Conservation (phyloP, 2,797 vertebrate genomes). For the Anguilla obscura region DNA sequence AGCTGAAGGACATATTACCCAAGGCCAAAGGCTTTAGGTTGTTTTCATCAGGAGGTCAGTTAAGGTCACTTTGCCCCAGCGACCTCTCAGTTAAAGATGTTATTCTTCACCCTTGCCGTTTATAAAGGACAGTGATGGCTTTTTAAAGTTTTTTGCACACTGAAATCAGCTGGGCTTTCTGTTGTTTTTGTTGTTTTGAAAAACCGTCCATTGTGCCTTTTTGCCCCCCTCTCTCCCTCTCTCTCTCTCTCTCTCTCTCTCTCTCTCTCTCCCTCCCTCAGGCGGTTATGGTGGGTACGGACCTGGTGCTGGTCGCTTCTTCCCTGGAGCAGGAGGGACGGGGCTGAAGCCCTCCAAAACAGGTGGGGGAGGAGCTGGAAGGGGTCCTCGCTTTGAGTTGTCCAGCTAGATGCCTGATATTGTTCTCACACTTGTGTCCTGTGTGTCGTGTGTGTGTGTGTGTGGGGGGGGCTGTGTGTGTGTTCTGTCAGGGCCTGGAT, state of each 20-base stretch:
- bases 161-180: neutral
- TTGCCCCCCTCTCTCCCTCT: neutral
- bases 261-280: neutral
- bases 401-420: neutral
- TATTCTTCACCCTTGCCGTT: neutral
- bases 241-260: neutral
- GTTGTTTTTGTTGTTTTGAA: neutral
- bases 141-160: neutral
- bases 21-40: neutral
- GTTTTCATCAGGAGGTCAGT: neutral
- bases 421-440: neutral
- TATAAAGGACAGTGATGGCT: neutral
- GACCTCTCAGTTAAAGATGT: neutral
- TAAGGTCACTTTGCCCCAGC: neutral
- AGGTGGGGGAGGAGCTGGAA: neutral
- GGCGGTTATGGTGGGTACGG: conserved; percentile 3
- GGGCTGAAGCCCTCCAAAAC: conserved; percentile 1
- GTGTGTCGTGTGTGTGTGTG: neutral
- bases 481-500: conserved; percentile 28
- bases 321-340: neutral
- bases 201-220: neutral
- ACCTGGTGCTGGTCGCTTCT: conserved; percentile 24
- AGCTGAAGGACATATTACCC: neutral
- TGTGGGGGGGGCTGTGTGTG: neutral
- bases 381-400: neutral